These are phyloP conservation scores for Echinarachnius parma DNA, from an alignment of 53 echinoderm and acorn worm species.

Conservation along the genomic window DNA sequence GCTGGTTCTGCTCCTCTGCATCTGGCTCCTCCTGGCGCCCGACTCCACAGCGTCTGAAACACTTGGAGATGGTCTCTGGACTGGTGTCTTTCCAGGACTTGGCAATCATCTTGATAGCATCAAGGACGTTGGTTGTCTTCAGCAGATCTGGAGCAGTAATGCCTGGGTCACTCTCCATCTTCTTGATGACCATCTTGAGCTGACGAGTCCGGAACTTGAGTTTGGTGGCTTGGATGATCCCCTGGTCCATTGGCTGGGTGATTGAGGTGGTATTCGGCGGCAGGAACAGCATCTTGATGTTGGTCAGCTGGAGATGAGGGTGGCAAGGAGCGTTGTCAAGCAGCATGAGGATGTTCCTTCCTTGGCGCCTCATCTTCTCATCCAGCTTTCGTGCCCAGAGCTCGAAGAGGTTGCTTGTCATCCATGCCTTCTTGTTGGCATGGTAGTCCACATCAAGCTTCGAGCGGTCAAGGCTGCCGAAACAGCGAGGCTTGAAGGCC, in stretches of 20 bases:
- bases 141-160: conserved; percentile 21
- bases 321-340: conserved; percentile 31
- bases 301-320: conserved; percentile 28
- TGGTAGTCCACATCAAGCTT: conserved; percentile 12
- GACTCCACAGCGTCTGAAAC: conserved; percentile 28
- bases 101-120: conserved; percentile 36
- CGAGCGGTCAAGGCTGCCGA: conserved; percentile 22
- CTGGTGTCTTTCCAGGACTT: conserved; percentile 38
- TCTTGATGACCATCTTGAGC: conserved; percentile 12
- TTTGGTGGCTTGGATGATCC: conserved; percentile 48
- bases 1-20: not conserved
- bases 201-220: conserved; percentile 36
- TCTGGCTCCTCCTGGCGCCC: not conserved
- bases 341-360: conserved; percentile 27
- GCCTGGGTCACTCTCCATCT: conserved; percentile 13
- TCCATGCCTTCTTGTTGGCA: conserved; percentile 46
- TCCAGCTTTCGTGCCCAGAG: conserved; percentile 11
- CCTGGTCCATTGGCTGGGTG: conserved; percentile 55
- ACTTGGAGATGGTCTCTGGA: conserved; percentile 36
- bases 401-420: conserved; percentile 42
- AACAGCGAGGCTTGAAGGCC: conserved; percentile 44
- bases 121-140: conserved; percentile 34
- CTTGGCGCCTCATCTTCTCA: conserved; percentile 3
- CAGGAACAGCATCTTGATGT: conserved; percentile 37
- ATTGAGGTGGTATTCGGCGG: conserved; percentile 46